A percentile compares a stretch with the other conserved stretches of the same genome.
phyloP scores from a whole-genome alignment of 2,888 invertebrate species.

The Subacronicta megacephala region DNA sequence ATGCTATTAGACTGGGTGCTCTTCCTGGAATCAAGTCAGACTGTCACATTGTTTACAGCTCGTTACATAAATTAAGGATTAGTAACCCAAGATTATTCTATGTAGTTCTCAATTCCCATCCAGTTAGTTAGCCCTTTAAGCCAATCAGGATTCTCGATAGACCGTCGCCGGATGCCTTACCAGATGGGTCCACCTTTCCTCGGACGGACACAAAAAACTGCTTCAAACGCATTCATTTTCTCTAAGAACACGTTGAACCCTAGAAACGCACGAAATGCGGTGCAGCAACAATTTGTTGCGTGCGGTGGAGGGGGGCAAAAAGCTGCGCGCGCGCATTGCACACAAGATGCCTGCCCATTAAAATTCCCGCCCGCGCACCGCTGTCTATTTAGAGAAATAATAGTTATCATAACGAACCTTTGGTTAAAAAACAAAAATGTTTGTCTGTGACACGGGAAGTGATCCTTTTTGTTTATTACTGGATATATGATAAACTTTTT shows the following conservation, averaged over 20 bases:
- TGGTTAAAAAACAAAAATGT: slow-evolving; percentile 28
- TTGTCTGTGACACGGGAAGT: slow-evolving; percentile 3
- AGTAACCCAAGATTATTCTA: neutral
- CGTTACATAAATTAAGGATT: neutral
- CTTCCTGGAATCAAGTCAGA: too few relatives aligned
- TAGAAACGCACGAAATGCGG: slow-evolving; percentile 70
- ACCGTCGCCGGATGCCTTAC: slow-evolving; percentile 39
- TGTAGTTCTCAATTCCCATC: slow-evolving; percentile 9
- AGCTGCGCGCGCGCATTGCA: slow-evolving; percentile 67
- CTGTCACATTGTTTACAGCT: too few relatives aligned
- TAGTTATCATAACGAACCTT: slow-evolving; percentile 73
- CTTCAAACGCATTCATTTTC: slow-evolving; percentile 56
- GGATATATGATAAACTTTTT: slow-evolving; percentile 16
- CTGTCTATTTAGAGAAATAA: slow-evolving; percentile 84
- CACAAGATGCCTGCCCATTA: slow-evolving; percentile 78
- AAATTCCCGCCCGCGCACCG: slow-evolving; percentile 82
- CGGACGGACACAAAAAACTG: slow-evolving; percentile 31
- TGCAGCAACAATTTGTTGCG: slow-evolving; percentile 67
- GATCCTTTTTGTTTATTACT: neutral
- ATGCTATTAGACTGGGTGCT: too few relatives aligned
- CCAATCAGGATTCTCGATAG: slow-evolving; percentile 42
- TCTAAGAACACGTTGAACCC: slow-evolving; percentile 59
- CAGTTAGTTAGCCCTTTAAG: slow-evolving; percentile 21
- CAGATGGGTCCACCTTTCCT: slow-evolving; percentile 44
- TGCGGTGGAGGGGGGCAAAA: slow-evolving; percentile 67